Base-by-base conservation (phyloP, 2,797 vertebrate species). In the Poeciliopsis turneri region DNA sequence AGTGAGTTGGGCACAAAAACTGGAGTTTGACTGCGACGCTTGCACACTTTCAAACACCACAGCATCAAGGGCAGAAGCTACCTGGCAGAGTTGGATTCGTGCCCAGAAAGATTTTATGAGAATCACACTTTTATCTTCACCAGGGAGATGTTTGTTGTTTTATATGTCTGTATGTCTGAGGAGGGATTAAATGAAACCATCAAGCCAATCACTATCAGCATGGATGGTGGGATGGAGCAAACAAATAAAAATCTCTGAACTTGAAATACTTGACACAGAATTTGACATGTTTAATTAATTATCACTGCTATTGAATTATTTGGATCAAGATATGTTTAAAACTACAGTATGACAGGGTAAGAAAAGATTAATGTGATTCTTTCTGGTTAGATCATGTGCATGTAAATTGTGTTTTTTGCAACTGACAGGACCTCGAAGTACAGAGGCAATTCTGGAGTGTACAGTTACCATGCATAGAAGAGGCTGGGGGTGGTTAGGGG, bases 391-490 rank as follows among this genome's bases (percentile, higher is more conserved):
- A 20, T 36, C 2, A 20, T 36, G 28, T 28, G 12, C 41, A 70
- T 46, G 13, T 30, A 18, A 28, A 45, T 20, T 15, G 39, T 41
- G 36, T n/a, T n/a, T 68, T 10, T 25, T 69, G 39, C 11, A 25
- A 53, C 10, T 43, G 72, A 82, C 80, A 83, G 78, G 18, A 75
- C 80, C 12, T 69, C 43, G 36, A 75, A 81, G 77, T 74, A 78
- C 78, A 66, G 79, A 83, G 61, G 80, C 69, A 36, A 83, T 72
- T 66, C 49, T 43, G 28, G 68, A 77, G 46, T 33, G 78, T 71
- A 49, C 74, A 71, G 74, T 78, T 45, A 82, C 33, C 59, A 81
- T 68, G 55, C 70, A 74, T 66, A 23, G 46, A 46, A n/a, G 10
- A 53, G 61, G 28, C 47, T 55, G n/a, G 6, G 69, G 43, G 36